Evolutionary conservation across 2,797 vertebrate genomes (phyloP), one percentile per base, ranked within the genome.

Genomic region (Malacoraja senta): DNA sequence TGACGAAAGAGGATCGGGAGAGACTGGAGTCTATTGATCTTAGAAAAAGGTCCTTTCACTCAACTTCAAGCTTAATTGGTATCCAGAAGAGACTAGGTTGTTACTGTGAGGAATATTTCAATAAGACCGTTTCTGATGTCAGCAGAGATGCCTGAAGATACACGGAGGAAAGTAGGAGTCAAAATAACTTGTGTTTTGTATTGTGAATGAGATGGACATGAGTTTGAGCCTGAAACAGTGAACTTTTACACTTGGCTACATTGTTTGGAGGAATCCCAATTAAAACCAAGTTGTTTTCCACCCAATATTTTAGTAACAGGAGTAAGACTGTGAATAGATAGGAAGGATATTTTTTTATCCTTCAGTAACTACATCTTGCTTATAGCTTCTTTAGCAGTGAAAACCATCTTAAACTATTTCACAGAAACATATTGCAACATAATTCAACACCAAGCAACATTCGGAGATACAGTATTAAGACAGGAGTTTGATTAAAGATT

Each of bases 51-150:
- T 32, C 13, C n/a, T 88, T 88, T 65, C 15, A 29, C 84, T 88
- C 84, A 65, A 19, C n/a, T 65, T 32, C 84, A 65, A 74, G 61
- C n/a, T 32, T 88, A 88, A 88, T 65, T 32, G 84, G 58, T 88
- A 65, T 88, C 84, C 84, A 88, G 61, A 88, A 88, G 4, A 32
- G 24, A 10, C 21, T 83, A 26, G 44, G 53, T 83, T 26, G 26
- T 83, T 58, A 29, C 24, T 58, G 24, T 58, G 80, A 58, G 24
- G 78, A 83, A 58, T 58, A 53, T 58, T 61, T 83, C 80, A 58
- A 63, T 88, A 35, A 65, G 35, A n/a, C 15, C 32, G 63, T 2
- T 88, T 88, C 29, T 88, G 61, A 88, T 65, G 61, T 65, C 84
- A 35, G 84, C 61, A 21, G 29, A n/a, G 83, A 65, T 88, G 61